phyloP scores from a whole-genome alignment of 1,140 invertebrate species.

The Condylostylus longicornis region DNA sequence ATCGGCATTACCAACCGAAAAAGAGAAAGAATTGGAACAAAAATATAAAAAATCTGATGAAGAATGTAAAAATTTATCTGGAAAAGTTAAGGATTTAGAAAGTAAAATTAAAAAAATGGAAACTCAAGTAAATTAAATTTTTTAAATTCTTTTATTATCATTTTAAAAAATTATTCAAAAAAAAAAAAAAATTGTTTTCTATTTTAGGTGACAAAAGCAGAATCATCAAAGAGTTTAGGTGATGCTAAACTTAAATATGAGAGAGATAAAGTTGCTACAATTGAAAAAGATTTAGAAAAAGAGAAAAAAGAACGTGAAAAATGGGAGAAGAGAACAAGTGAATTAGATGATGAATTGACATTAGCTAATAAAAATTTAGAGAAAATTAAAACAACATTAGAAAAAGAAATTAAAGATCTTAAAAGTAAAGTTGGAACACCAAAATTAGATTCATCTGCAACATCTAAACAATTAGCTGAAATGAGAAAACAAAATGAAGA shows the following conservation, averaged over 20 bases:
- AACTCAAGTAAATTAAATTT: slow-evolving; percentile 9
- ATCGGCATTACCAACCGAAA: slow-evolving; percentile 14
- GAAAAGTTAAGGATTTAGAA: slow-evolving; percentile 25
- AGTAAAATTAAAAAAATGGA: slow-evolving; percentile 29
- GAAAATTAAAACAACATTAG: slow-evolving; percentile 31
- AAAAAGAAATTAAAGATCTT: slow-evolving; percentile 39
- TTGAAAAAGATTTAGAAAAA: slow-evolving; percentile 51
- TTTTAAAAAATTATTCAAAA: background rate
- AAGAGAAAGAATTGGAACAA: slow-evolving; percentile 19
- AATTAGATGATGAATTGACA: slow-evolving; percentile 36
- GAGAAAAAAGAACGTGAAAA: slow-evolving; percentile 34
- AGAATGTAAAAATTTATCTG: slow-evolving; percentile 18
- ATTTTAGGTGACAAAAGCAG: slow-evolving; percentile 17
- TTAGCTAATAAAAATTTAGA: slow-evolving; percentile 34
- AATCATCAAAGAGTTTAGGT: slow-evolving; percentile 15
- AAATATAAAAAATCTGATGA: slow-evolving; percentile 25
- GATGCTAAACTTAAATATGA: slow-evolving; percentile 23
- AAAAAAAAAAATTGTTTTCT: background rate
- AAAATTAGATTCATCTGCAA: slow-evolving; percentile 13
- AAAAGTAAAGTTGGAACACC: slow-evolving; percentile 33
- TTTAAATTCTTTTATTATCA: no score
- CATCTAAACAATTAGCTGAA: slow-evolving; percentile 43
- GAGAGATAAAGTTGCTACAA: slow-evolving; percentile 40
- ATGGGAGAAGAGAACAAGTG: slow-evolving; percentile 19
- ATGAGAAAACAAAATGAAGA: slow-evolving; percentile 44